Conservation (phyloP, 2,113 vertebrate species). For the Willisornis vidua region DNA sequence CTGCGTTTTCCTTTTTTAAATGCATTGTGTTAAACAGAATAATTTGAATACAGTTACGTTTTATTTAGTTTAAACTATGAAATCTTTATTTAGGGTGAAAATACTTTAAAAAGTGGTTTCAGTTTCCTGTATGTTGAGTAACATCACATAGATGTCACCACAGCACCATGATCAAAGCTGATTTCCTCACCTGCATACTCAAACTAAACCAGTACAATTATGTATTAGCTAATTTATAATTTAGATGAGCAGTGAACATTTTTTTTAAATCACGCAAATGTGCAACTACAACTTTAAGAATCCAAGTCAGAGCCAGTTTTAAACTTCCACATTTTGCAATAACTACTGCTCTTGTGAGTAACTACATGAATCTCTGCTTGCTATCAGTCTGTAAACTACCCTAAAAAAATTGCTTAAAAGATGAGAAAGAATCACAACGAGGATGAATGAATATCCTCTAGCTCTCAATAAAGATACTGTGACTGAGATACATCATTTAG, state of each 20-base stretch:
- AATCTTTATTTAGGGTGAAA: not conserved
- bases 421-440: not conserved
- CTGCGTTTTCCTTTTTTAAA: not conserved
- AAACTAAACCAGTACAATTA: not conserved
- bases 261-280: not conserved
- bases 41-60: not conserved
- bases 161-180: not conserved
- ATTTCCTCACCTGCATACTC: not conserved
- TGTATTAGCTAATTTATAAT: not conserved
- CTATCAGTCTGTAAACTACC: not conserved
- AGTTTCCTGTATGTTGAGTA: not conserved
- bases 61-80: not conserved
- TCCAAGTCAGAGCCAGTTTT: not conserved
- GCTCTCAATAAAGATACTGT: fast-evolving
- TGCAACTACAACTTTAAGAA: not conserved
- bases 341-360: not conserved
- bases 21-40: not conserved
- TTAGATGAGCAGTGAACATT: not conserved
- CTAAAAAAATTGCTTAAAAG: not conserved
- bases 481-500: not conserved
- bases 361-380: not conserved
- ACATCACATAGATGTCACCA: not conserved
- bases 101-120: not conserved
- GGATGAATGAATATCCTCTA: not conserved
- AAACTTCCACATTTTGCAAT: not conserved